Base-by-base conservation (phyloP, 1,140 invertebrate genomes). In the Chironomus striatipennis region DNA sequence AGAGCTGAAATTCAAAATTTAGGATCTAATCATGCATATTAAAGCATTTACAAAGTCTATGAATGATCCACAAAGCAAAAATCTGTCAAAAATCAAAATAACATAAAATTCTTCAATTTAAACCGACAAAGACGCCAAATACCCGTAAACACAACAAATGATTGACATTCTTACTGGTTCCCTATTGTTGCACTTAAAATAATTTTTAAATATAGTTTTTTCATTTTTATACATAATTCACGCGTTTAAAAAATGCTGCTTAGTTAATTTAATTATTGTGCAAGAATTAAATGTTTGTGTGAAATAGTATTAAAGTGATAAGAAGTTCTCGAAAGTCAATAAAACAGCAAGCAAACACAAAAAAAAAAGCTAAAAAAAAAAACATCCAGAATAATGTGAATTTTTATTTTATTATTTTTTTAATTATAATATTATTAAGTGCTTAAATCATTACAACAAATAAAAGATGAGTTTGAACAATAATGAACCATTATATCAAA, bases 381-480 rank as follows among this genome's bases (percentile, higher is more conserved):
- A 12, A 57, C 43, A 47, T 57, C n/a, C 12, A n/a, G 47, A 57
- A 57, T 12, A 57, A 57, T 57, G 47, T 57, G 47, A 57, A 57
- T 57, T 57, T 47, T 47, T 47, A 47, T 47, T 47, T 57, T 57
- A 57, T 34, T 34, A 34, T 34, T 34, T 1, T 57, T 10, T n/a
- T 57, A 57, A 57, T 57, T 57, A 57, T 57, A 57, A 57, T 12
- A n/a, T 12, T n/a, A 57, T 12, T n/a, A 57, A 57, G 47, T 57
- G 47, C 5, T 57, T 57, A 57, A 57, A n/a, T 57, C n/a, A 57
- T 57, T 57, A 70, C 18, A n/a, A 12, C 65, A 20, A 18, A 0
- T n/a, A n/a, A 70, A 70, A 20, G 10, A 70, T 70, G 65, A 70
- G 65, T 20, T 70, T 70, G 20, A 70, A 70, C 18, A 70, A 70